Evolutionary conservation across 2,797 vertebrate species (phyloP), one percentile per base, ranked within the genome.

Genomic region (Pseudomugil tenellus): DNA sequence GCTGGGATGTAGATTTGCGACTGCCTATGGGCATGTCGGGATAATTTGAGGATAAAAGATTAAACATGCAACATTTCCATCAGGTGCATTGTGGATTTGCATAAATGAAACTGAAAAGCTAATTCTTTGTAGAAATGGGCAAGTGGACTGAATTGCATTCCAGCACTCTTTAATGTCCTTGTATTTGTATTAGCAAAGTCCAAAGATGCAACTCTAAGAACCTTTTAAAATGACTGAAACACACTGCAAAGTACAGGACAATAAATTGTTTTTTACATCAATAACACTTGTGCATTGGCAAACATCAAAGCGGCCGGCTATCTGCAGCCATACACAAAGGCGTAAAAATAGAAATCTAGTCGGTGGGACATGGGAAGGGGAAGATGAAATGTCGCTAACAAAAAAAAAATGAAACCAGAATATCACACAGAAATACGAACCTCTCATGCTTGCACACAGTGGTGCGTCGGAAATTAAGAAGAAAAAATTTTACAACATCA

Each of bases 381-480:
- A 67, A 80, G 70, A 86, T 84, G 64, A 80, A 85, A 68, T 62
- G 68, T 76, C 67, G 73, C 67, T 58, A 16, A 55, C 43, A 56
- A 53, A 41, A 11, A 46, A n/a, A 32, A 58, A 49, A 35, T 52
- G 52, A 54, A 75, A 67, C 28, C 13, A 39, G 63, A 76, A 67
- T n/a, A n/a, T 67, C 34, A 54, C 17, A 29, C 2, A 55, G 49
- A 49, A 77, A 56, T 29, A 16, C 69, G 67, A 70, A 80, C 73
- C 78, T 77, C 64, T 57, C 26, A 23, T 48, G 55, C 68, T 70
- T 76, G 64, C 72, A 59, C 78, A 71, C 56, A 73, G 72, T 67
- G 58, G 59, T 81, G 77, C 48, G 61, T 29, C 37, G 66, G 62
- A 70, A 84, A 85, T 84, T 72, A 81, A 60, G 55, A 17, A 68